These are phyloP conservation scores for Potamilus streckersoni DNA, from an alignment of 1,140 invertebrate genomes.

Conservation along the genomic window DNA sequence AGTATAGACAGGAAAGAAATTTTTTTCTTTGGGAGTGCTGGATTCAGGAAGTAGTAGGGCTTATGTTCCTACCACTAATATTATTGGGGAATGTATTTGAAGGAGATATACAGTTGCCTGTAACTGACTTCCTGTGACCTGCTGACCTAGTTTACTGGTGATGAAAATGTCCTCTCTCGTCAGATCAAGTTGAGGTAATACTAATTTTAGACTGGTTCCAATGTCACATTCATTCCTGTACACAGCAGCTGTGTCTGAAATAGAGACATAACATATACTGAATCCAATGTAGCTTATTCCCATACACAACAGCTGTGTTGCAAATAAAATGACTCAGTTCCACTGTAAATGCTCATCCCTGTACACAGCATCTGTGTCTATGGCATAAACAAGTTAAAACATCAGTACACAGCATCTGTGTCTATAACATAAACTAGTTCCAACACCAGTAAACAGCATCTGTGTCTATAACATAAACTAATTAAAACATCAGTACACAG, in stretches of 20 bases:
- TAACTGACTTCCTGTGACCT: no score
- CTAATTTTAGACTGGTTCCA: constrained; percentile 73
- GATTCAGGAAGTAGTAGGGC: no score
- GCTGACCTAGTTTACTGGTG: constrained; percentile 78
- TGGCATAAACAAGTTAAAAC: constrained; percentile 13
- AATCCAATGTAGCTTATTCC: constrained; percentile 73
- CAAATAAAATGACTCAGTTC: constrained; percentile 44
- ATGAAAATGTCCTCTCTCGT: constrained; percentile 81
- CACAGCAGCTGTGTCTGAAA: constrained; percentile 79
- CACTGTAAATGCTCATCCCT: constrained; percentile 79
- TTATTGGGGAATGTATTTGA: no score
- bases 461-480: no score
- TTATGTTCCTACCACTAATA: no score
- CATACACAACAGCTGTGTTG: constrained; percentile 7
- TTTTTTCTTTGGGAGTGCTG: no score
- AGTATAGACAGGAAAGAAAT: no score
- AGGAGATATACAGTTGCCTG: no score
- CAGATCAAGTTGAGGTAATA: constrained; percentile 65
- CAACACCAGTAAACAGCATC: no score
- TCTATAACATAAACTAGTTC: no score
- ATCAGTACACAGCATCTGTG: no score
- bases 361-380: constrained; percentile 83
- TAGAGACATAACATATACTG: constrained; percentile 25
- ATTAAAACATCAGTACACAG: no score
- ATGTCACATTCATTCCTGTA: constrained; percentile 81